Conservation (phyloP, 2,888 invertebrate genomes). For the Nemoura dubitans region DNA sequence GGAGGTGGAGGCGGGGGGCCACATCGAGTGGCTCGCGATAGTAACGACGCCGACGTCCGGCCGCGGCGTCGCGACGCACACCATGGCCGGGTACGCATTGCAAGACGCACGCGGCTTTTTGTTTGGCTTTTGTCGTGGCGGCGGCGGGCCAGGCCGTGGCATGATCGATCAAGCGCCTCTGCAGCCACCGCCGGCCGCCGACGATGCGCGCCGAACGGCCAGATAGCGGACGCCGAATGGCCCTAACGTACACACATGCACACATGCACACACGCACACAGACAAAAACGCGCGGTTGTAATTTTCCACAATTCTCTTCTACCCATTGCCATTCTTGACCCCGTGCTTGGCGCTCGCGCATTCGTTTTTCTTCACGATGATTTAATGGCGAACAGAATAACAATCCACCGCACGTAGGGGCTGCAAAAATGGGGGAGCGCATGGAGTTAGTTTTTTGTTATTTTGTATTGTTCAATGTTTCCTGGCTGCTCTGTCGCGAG, state of each 20-base stretch:
- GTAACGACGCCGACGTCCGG: slow-evolving; percentile 1
- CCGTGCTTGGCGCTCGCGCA: neutral
- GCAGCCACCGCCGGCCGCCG: slow-evolving; percentile 23
- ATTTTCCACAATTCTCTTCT: neutral
- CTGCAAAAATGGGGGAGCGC: neutral
- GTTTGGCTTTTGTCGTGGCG: slow-evolving; percentile 44
- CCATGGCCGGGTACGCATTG: slow-evolving; percentile 28
- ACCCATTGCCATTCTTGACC: neutral
- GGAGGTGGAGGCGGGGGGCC: neutral
- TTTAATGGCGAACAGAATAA: neutral
- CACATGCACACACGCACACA: neutral
- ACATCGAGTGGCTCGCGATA: neutral
- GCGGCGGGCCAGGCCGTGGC: neutral
- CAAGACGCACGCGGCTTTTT: slow-evolving; percentile 42
- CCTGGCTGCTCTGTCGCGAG: neutral
- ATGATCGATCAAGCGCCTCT: slow-evolving; percentile 44
- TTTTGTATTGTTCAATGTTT: neutral
- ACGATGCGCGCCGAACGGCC: neutral
- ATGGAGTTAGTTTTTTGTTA: neutral
- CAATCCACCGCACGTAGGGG: neutral
- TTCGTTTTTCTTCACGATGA: neutral
- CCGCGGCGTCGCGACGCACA: slow-evolving; percentile 25
- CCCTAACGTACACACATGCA: neutral
- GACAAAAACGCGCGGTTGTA: neutral
- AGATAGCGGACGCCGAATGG: neutral